Evolutionary conservation across 2,797 vertebrate genomes (phyloP), one percentile per base, ranked within the genome.

Genomic region (Pantherophis vulpinus): DNA sequence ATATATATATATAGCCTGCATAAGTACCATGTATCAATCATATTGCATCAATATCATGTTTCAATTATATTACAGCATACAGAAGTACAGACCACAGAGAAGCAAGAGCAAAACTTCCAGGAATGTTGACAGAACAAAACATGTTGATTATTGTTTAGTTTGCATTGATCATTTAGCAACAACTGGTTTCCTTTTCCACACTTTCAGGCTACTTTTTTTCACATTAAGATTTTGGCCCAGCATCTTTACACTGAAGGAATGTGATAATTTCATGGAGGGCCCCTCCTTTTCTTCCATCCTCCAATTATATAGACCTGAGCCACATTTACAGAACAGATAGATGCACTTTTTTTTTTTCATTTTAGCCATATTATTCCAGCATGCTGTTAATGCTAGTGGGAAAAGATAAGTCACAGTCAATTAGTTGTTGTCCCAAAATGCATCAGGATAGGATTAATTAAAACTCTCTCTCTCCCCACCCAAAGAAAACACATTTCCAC

Each of bases 401-500:
- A n/a, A 10, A 20, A 47, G 8, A n/a, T 32, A 60, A 47, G 23
- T 23, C 87, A 59, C 18, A 59, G 32, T 23, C 13, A 60, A 29
- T 37, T 70, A 23, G 23, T 18, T 63, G 27, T 56, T 55, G 12
- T 59, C 29, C 59, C 42, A 74, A 54, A n/a, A 79, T 79, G 60
- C 10, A 60, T 4, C 27, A 89, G 20, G 37, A 66, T 60, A 93
- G 86, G 86, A 66, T 91, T 47, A 91, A 89, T 86, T 18, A 59
- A 93, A 93, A 83, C 16, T 25, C 42, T 18, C 25, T 58, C 37
- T 79, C 27, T 88, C 89, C 55, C 59, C 89, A 94, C 70, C 37
- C 86, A 58, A 89, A 91, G 10, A 61, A 91, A 94, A 89, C 74
- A 66, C 54, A 88, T 88, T 90, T 60, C 20, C 90, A 88, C 13